Percentiles rank a stretch among this genome's conserved stretches.
Evolutionary conservation across 2,888 invertebrate genomes (phyloP).

Genomic region (Dolichomitus sp.): DNA sequence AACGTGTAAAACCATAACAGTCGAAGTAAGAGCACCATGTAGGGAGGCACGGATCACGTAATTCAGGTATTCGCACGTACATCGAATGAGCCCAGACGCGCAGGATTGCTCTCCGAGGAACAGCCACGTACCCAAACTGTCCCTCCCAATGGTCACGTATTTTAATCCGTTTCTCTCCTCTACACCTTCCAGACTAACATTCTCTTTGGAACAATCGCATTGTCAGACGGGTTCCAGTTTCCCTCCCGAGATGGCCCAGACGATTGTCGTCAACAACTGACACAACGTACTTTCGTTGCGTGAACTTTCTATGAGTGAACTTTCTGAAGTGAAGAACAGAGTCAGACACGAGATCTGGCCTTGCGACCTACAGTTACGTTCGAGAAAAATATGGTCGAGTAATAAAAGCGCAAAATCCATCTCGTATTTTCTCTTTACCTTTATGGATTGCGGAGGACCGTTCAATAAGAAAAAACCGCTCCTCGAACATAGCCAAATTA

Average conservation of each 20-base stretch:
- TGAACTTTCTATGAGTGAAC: background rate
- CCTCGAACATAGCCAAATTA: background rate
- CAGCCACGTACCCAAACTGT: conserved; percentile 8
- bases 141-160: conserved; percentile 20
- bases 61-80: conserved; percentile 9
- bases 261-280: conserved; percentile 7
- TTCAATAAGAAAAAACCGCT: conserved; percentile 23
- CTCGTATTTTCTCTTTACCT: background rate
- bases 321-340: background rate
- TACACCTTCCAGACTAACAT: background rate
- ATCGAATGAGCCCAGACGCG: background rate
- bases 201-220: conserved; percentile 2
- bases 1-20: background rate
- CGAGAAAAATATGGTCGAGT: conserved; percentile 2
- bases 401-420: conserved; percentile 6
- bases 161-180: conserved; percentile 16
- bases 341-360: background rate
- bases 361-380: too few relatives aligned
- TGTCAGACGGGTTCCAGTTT: background rate
- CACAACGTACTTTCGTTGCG: background rate
- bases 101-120: conserved; percentile 18
- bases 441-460: conserved; percentile 11
- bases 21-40: background rate
- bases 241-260: background rate
- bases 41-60: background rate